These are phyloP conservation scores for Euzetes globulus DNA, from an alignment of 2,888 invertebrate genomes.

Conservation along the genomic window DNA sequence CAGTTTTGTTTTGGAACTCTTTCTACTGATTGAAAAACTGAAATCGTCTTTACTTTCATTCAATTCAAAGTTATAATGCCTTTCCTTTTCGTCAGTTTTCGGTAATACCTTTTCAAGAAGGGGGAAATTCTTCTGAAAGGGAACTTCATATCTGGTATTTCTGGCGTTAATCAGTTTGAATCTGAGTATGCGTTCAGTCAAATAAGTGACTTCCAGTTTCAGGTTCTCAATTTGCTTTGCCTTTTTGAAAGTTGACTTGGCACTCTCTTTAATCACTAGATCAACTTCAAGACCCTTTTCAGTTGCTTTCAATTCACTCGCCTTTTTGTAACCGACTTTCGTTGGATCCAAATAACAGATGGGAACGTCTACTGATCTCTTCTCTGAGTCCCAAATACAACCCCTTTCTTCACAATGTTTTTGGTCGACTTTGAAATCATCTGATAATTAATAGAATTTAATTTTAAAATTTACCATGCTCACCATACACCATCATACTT, in stretches of 20 bases:
- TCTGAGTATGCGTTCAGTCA: conserved; percentile 37
- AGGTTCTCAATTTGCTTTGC: not conserved
- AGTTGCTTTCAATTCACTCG: not conserved
- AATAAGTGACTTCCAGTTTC: conserved; percentile 33
- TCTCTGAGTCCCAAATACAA: not conserved
- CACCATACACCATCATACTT: too few relatives aligned
- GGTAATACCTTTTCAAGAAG: not conserved
- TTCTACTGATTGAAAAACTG: not conserved
- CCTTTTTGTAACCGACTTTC: not conserved
- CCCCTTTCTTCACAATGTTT: not conserved
- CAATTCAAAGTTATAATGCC: too few relatives aligned
- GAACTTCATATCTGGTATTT: conserved; percentile 38
- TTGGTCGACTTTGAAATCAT: not conserved
- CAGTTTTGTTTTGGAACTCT: conserved; percentile 9
- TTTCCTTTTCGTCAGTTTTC: not conserved
- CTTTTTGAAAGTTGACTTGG: not conserved
- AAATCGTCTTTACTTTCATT: not conserved
- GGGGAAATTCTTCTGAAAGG: conserved; percentile 35
- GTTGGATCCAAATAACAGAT: not conserved
- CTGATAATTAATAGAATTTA: not conserved
- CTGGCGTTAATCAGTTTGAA: conserved; percentile 36
- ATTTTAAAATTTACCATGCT: too few relatives aligned
- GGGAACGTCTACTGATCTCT: not conserved
- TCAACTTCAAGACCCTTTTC: not conserved
- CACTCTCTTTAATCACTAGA: not conserved